Percentiles rank a stretch among this genome's conserved stretches.
Conservation (phyloP, 1,140 invertebrate genomes). For the Neodiprion lecontei region DNA sequence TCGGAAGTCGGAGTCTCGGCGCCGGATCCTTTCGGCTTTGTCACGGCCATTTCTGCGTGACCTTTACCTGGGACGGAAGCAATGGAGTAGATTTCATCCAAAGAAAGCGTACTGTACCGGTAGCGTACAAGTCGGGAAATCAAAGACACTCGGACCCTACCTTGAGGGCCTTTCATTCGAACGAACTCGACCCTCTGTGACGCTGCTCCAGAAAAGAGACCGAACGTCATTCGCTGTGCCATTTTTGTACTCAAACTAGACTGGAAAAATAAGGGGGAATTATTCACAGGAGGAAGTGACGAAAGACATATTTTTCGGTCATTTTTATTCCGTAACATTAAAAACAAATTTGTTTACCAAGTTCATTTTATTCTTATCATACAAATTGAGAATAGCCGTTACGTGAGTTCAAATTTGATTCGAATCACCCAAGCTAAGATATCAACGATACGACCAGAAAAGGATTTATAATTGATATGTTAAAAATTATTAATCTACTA, state of each 20-base stretch:
- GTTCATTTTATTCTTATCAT: slow-evolving; percentile 12
- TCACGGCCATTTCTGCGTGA: slow-evolving; percentile 97
- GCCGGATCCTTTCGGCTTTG: slow-evolving; percentile 87
- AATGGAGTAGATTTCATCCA: not conserved
- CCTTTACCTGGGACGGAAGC: slow-evolving; percentile 74
- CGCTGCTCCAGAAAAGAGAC: slow-evolving; percentile 80
- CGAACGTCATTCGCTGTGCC: slow-evolving; percentile 95
- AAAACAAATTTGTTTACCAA: slow-evolving; percentile 13
- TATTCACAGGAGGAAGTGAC: not conserved
- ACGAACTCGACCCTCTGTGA: slow-evolving; percentile 95
- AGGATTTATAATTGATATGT: too few relatives aligned
- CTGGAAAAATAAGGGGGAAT: slow-evolving; percentile 66
- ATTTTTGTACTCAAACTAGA: slow-evolving; percentile 93
- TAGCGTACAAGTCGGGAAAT: not conserved
- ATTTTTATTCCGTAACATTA: not conserved
- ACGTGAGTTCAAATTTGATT: too few relatives aligned
- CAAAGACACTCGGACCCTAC: slow-evolving; percentile 31
- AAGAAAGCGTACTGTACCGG: not conserved
- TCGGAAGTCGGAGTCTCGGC: slow-evolving; percentile 96
- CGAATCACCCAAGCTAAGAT: too few relatives aligned
- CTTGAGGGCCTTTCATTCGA: slow-evolving; percentile 94
- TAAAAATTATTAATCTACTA: too few relatives aligned
- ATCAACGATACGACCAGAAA: too few relatives aligned
- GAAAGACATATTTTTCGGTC: slow-evolving; percentile 12
- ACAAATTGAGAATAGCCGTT: slow-evolving; percentile 9